Conservation (phyloP, 1,140 invertebrate species). For the Pantala flavescens region DNA sequence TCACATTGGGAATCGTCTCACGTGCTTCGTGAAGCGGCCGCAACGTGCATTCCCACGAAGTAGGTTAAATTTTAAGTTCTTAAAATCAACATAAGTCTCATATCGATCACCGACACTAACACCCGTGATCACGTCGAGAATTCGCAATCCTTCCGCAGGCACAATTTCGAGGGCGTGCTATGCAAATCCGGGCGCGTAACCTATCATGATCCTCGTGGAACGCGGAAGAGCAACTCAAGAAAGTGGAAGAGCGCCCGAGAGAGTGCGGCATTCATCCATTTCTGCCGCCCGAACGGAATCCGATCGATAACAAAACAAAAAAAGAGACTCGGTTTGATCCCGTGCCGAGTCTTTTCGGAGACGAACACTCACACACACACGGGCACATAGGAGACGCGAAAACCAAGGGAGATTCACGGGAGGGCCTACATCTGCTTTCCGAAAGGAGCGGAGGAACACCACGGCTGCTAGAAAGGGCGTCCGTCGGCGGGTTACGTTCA, state of each 20-base stretch:
- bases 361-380: neutral
- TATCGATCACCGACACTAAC: too few species aligned
- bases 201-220: neutral
- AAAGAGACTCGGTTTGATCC: neutral
- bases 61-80: too few species aligned
- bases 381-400: too few species aligned
- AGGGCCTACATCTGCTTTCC: too few species aligned
- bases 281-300: neutral
- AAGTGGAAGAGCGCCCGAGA: neutral
- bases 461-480: neutral
- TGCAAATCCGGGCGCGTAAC: neutral
- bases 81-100: too few species aligned
- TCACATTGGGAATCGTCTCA: too few species aligned
- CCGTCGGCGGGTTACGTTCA: neutral
- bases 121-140: too few species aligned
- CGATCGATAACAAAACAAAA: neutral
- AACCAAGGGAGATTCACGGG: too few species aligned
- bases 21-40: too few species aligned
- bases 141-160: too few species aligned
- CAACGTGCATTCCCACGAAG: too few species aligned
- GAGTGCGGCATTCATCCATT: neutral
- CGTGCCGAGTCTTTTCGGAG: neutral
- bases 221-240: neutral
- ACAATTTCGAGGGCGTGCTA: neutral
- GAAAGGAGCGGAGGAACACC: too few species aligned